These are phyloP conservation scores for Erynnis tages DNA, from an alignment of 2,888 invertebrate genomes.

Conservation along the genomic window DNA sequence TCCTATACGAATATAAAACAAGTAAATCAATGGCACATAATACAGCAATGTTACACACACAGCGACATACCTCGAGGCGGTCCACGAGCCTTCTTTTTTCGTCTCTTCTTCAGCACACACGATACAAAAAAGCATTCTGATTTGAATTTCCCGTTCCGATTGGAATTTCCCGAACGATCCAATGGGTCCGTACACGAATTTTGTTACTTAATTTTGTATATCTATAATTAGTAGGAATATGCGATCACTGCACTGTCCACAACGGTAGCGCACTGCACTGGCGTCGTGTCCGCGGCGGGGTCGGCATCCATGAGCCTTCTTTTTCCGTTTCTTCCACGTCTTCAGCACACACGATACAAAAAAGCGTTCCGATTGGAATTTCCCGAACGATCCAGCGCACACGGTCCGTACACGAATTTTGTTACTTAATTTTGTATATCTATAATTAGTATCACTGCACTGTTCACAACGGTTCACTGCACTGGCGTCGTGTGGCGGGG, in stretches of 20 bases:
- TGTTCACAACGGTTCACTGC: slow-evolving; percentile 1
- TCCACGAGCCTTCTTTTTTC: background rate
- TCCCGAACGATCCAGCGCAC: slow-evolving; percentile 1
- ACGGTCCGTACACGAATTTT: slow-evolving; percentile 18
- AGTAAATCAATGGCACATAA: slow-evolving; percentile 17
- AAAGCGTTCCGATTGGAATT: slow-evolving; percentile 3
- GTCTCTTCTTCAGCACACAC: background rate
- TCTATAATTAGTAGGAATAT: slow-evolving; percentile 65
- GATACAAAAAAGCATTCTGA: slow-evolving; percentile 1
- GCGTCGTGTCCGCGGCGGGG: background rate
- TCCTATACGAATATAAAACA: background rate
- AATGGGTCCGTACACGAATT: slow-evolving; percentile 17
- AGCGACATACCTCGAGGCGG: background rate
- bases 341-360: background rate
- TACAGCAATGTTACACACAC: slow-evolving; percentile 13
- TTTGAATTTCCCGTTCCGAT: no score
- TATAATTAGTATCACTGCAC: slow-evolving; percentile 53
- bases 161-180: slow-evolving; percentile 3
- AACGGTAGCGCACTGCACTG: background rate
- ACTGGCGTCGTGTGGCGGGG: background rate
- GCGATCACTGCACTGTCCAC: slow-evolving; percentile 23
- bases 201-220: slow-evolving; percentile 30
- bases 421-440: slow-evolving; percentile 35
- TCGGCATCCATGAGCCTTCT: background rate
- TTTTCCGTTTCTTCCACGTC: background rate